Percentiles rank a stretch among this genome's conserved stretches.
phyloP scores from a whole-genome alignment of 2,113 vertebrate species.

The Leiothrix lutea region DNA sequence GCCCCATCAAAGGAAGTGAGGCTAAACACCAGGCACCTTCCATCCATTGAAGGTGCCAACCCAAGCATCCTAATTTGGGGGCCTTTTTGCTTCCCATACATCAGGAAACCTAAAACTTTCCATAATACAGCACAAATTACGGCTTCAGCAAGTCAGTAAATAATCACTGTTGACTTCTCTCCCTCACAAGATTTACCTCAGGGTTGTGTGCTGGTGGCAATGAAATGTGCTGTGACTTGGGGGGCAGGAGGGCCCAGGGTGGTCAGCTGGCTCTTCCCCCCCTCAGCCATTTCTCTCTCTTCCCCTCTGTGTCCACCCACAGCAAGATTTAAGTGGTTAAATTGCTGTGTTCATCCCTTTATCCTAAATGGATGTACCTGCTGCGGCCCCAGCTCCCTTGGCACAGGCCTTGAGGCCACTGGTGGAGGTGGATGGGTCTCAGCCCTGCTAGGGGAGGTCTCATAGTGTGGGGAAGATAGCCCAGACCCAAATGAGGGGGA shows the following conservation, averaged over 20 bases:
- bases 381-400: not conserved
- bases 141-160: not conserved
- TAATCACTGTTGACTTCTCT: not conserved
- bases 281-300: fast-evolving
- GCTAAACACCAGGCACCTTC: not conserved
- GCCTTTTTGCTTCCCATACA: not conserved
- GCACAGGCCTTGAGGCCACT: fast-evolving
- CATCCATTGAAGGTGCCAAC: not conserved
- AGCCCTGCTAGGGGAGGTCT: not conserved
- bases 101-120: not conserved
- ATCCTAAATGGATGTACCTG: fast-evolving
- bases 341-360: not conserved
- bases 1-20: not conserved
- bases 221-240: not conserved
- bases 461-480: not conserved
- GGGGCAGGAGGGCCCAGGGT: fast-evolving
- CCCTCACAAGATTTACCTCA: not conserved
- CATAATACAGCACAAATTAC: not conserved
- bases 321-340: not conserved
- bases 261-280: fast-evolving
- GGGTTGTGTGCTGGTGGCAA: not conserved
- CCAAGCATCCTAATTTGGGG: not conserved
- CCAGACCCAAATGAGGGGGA: not conserved
- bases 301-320: not conserved
- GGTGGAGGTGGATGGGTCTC: not conserved